Conservation (phyloP, 2,888 invertebrate species). For the Himalopsyche tibetana region DNA sequence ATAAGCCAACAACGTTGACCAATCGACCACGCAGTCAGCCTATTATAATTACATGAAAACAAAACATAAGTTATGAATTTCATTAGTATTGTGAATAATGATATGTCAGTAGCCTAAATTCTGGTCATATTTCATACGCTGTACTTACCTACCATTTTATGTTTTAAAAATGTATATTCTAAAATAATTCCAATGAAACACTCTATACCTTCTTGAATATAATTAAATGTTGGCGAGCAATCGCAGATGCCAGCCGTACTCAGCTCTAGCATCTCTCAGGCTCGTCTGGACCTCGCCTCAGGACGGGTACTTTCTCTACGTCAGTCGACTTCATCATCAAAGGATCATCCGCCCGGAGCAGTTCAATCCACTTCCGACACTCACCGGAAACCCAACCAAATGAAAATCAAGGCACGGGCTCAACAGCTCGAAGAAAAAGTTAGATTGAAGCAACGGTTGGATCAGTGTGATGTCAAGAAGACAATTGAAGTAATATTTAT, state of each 20-base stretch:
- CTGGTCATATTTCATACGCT: no score
- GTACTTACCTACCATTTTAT: no score
- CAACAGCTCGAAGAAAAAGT: not conserved
- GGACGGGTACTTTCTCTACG: slow-evolving; percentile 50
- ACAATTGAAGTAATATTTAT: not conserved
- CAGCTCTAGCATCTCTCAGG: slow-evolving; percentile 51
- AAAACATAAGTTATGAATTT: no score
- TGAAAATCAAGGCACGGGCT: not conserved
- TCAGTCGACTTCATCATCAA: slow-evolving; percentile 38
- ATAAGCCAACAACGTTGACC: no score
- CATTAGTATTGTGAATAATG: no score
- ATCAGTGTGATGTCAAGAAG: not conserved
- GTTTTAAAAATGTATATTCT: not conserved
- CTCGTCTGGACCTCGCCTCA: slow-evolving; percentile 46
- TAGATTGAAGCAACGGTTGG: not conserved
- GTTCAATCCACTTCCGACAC: slow-evolving; percentile 23
- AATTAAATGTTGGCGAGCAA: slow-evolving; percentile 57
- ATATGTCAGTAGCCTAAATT: no score
- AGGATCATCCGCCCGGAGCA: not conserved
- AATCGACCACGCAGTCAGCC: no score
- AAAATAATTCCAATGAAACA: not conserved
- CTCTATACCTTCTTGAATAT: not conserved
- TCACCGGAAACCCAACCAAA: slow-evolving; percentile 8
- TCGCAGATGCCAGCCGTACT: slow-evolving; percentile 59
- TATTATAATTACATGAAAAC: no score